Percentiles rank a stretch among this genome's conserved stretches.
Conservation (phyloP, 2,113 vertebrate species). For the Oncorhynchus kisutch region DNA sequence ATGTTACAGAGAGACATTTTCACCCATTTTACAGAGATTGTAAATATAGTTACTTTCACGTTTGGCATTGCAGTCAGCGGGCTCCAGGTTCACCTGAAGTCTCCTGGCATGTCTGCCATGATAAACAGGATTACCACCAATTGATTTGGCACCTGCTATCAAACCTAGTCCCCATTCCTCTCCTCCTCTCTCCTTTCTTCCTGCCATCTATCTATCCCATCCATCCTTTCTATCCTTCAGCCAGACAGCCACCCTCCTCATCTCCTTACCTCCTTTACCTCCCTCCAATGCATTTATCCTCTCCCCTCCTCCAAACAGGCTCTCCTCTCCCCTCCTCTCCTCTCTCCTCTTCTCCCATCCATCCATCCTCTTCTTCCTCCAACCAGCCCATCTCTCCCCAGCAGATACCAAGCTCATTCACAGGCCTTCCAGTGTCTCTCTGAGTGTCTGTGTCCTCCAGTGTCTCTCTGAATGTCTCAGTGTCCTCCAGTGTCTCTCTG, state of each 20-base stretch:
- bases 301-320: not conserved
- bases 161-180: too few relatives aligned
- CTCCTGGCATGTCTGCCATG: slow-evolving; percentile 7
- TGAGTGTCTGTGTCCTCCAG: too few relatives aligned
- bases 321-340: too few relatives aligned
- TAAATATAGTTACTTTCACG: not conserved
- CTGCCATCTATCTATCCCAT: too few relatives aligned
- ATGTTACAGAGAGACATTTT: not conserved
- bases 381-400: too few relatives aligned
- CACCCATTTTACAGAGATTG: not conserved
- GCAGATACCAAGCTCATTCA: too few relatives aligned
- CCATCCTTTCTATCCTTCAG: too few relatives aligned
- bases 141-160: slow-evolving; percentile 1
- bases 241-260: not conserved
- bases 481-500: too few relatives aligned
- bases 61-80: not conserved
- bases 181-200: too few relatives aligned
- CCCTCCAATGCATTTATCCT: not conserved
- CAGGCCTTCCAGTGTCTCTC: too few relatives aligned
- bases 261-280: slow-evolving; percentile 34
- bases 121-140: not conserved
- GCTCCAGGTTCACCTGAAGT: not conserved
- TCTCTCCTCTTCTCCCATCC: not conserved
- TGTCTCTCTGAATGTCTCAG: too few relatives aligned
- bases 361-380: too few relatives aligned